phyloP scores from a whole-genome alignment of 2,113 vertebrate species.

The Cynocephalus volans region DNA sequence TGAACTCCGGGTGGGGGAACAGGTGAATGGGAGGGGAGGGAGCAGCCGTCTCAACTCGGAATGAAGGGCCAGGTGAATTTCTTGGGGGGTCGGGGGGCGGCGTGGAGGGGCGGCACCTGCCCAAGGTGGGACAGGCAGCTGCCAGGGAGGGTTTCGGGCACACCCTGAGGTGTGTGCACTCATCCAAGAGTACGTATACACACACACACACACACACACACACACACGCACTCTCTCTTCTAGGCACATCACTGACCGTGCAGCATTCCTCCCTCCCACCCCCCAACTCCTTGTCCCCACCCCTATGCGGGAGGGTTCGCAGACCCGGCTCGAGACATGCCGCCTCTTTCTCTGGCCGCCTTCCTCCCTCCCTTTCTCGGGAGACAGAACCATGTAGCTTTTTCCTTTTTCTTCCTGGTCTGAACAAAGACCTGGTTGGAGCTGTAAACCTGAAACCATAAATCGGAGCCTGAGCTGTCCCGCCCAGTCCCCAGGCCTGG shows the following conservation, averaged over 20 bases:
- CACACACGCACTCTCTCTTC: neutral
- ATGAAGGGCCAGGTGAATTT: neutral
- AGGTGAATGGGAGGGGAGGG: neutral
- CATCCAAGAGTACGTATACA: neutral
- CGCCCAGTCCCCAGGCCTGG: neutral
- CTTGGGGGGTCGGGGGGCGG: neutral
- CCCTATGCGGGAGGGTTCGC: neutral
- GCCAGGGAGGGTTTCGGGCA: constrained; percentile 8
- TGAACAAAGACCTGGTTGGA: constrained; percentile 79
- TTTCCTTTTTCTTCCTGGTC: constrained; percentile 55
- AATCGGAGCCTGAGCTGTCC: neutral
- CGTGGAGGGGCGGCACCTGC: neutral
- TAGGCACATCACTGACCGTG: neutral
- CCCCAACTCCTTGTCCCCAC: neutral
- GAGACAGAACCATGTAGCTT: constrained; percentile 46
- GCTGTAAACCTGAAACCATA: constrained; percentile 49
- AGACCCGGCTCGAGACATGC: neutral
- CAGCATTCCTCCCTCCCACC: neutral
- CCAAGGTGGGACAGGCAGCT: neutral
- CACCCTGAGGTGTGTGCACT: constrained; percentile 10
- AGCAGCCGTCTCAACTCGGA: neutral
- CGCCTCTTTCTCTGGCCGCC: neutral
- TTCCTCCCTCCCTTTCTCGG: neutral
- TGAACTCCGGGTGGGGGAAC: constrained; percentile 71
- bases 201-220: neutral